Base-by-base conservation (phyloP, 2,797 vertebrate genomes). In the Bryconaethiops microstoma region DNA sequence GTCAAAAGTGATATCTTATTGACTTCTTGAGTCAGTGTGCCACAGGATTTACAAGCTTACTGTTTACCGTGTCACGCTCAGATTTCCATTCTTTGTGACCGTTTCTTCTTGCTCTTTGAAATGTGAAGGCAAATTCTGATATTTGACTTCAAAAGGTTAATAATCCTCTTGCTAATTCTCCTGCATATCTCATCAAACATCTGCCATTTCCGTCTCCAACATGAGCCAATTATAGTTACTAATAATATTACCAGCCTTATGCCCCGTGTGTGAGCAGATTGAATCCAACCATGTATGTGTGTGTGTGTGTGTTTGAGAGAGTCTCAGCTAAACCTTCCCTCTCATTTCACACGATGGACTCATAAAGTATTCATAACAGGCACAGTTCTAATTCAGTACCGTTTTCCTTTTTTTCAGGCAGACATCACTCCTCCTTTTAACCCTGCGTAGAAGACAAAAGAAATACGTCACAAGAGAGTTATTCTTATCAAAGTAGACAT, bases 151-250 rank as follows among this genome's bases (percentile, higher is more conserved):
- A 68, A 84, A 84, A 74, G 72, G 75, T 79, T 79, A 82, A 83
- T 78, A 75, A 79, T 72, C 71, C 74, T 68, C 78, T 84, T 64
- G 54, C 52, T 86, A 69, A 78, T 76, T 77, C 72, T 67, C 45
- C 29, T 74, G 80, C 59, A 70, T 68, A 54, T 59, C 69, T 79
- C 75, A 78, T 82, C 78, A 85, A 82, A 85, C 77, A 79, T 86
- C 75, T 79, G 81, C 59, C 71, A 85, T 88, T 90, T 83, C 84
- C 77, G 85, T 91, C 83, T 84, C 87, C 91, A 89, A 91, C 89
- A 83, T 88, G 90, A 91, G 91, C 91, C 90, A 91, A 93, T 92
- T 84, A 93, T 92, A 65, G 82, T 91, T 90, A 88, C 88, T 90
- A 92, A 88, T 91, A 86, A 80, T 84, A 78, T 90, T 89, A 87